Base-by-base conservation (phyloP, 2,888 invertebrate genomes). In the Temnothorax unifasciatus region DNA sequence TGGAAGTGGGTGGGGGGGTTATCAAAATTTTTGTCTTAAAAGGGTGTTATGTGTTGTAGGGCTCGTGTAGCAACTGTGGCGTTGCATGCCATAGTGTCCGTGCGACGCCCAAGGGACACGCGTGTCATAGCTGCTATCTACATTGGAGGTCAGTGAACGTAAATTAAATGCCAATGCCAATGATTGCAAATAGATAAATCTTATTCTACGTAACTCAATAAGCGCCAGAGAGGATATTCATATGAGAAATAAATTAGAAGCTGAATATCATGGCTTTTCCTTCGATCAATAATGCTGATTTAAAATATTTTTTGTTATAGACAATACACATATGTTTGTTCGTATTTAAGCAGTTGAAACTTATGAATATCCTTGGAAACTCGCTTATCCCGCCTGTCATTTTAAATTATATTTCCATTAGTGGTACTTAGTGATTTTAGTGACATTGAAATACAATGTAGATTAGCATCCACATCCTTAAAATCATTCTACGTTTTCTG, bases 101-200 rank as follows among this genome's bases (percentile, higher is more conserved):
- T 95, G 96, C 96, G 93, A 97, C 97, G 90, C 96, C 97, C 91
- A 97, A 97, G 95, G 97, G 97, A 94, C 96, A 96, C 94, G 96
- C 98, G 95, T 98, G 98, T 96, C 96, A 96, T 95, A 97, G 97
- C 95, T 98, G 98, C 95, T 97, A 97, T 96, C 97, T 97, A 95
- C 97, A 98, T 95, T 98, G 97, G 97, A 97, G 97, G 97, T 97
- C 97, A 95, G 96, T 96, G 95, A 92, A 93, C 86, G 90, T 88
- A 87, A 90, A 89, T 87, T 91, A 88, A 90, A 90, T 84, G 77
- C 86, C 89, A 76, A 76, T 25, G 21, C 87, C 87, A 86, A 74
- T 86, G 79, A 75, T 87, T 73, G 85, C 86, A 79, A 84, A 85
- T 41, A 71, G 29, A 59, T 61, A 13, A 50, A 50, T 47, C 11